A percentile compares a stretch with the other conserved stretches of the same genome.
Evolutionary conservation across 1,140 invertebrate genomes (phyloP).

Genomic region (Telenomus remus): DNA sequence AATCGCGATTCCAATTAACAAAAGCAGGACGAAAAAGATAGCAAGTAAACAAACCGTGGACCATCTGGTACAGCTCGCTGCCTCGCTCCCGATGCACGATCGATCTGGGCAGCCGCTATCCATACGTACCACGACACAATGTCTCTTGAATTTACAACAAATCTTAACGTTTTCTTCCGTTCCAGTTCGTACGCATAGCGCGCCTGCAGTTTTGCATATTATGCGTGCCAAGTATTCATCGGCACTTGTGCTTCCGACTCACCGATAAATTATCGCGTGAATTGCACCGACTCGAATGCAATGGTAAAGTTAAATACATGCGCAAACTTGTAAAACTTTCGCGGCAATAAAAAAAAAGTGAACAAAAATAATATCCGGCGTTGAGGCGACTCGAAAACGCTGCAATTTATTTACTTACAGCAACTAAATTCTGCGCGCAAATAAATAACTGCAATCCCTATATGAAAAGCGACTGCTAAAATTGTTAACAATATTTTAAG

Average conservation of each 20-base stretch:
- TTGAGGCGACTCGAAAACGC: no score
- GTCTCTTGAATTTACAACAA: conserved; percentile 56
- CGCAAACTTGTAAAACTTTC: neutral
- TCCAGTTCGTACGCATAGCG: conserved; percentile 51
- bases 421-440: no score
- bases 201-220: conserved; percentile 35
- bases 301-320: conserved; percentile 13
- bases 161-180: conserved; percentile 56
- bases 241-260: conserved; percentile 43
- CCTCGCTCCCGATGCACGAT: conserved; percentile 64
- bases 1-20: conserved; percentile 47
- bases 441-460: no score
- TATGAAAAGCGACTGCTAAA: no score
- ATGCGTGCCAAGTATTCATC: conserved; percentile 37
- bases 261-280: conserved; percentile 33
- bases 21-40: conserved; percentile 42
- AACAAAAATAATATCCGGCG: no score
- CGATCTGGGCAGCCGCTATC: conserved; percentile 58
- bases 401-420: no score
- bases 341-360: no score
- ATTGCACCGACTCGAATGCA: conserved; percentile 3
- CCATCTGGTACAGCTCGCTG: conserved; percentile 63
- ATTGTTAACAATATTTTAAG: no score
- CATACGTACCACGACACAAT: conserved; percentile 40
- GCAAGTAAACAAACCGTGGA: conserved; percentile 60